Base-by-base conservation (phyloP, 2,797 vertebrate genomes). In the Eulemur mongoz region DNA sequence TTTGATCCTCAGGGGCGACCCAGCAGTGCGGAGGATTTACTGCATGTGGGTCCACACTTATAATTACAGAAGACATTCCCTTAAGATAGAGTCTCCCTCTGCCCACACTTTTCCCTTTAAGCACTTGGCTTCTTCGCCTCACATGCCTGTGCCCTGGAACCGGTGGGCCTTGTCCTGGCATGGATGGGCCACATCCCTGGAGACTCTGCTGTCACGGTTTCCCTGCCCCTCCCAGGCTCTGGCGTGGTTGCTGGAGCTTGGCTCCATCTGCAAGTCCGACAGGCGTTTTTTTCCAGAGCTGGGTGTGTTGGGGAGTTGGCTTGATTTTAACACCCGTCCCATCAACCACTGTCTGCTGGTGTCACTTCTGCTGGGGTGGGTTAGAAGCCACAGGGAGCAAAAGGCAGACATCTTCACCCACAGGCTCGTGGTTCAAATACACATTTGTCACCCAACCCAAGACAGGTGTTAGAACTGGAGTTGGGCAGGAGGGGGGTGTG, bases 391-490 rank as follows among this genome's bases (percentile, higher is more conserved):
- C 43, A 50, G 65, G n/a, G 35, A 88, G 61, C 57, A 61, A 70
- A 78, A 97, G 81, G 73, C 63, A 91, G 79, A 65, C 8, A 4
- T 61, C 94, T 70, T 92, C 81, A 67, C 82, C 75, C 79, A 88
- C 35, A 95, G 54, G 32, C 72, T 11, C 40, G 80, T 69, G 76
- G 88, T 91, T 97, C 72, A 63, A 87, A 76, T 50, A 95, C 82
- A 78, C 40, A 35, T 95, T 93, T 92, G 73, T 80, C 81, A 95
- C 81, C 45, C 54, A 80, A 84, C 35, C 85, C 73, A 90, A 52
- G 54, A 80, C 20, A 86, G 50, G 54, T 63, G 69, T 95, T 83
- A 76, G 69, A 73, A 72, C 61, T 82, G 27, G 67, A 91, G 35
- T 69, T 13, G 45, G 88, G 63, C 30, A n/a, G 63, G 63, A 65